These are phyloP conservation scores for Drosophila formosana DNA, from an alignment of 2,888 invertebrate genomes.

Conservation along the genomic window DNA sequence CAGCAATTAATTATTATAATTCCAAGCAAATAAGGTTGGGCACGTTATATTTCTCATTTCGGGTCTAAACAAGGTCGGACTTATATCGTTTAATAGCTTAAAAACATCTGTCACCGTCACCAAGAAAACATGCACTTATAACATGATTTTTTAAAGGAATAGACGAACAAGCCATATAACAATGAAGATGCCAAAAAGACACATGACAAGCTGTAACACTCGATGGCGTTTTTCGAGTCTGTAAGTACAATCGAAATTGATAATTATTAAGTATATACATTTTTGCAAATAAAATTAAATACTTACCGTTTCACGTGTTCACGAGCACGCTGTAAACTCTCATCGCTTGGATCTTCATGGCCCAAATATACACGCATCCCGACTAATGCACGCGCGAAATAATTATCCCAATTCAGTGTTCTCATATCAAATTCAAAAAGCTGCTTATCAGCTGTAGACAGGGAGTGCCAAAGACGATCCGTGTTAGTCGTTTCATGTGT, in stretches of 20 bases:
- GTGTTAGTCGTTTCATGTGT: conserved; percentile 89
- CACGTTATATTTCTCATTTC: neutral
- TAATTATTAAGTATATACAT: neutral
- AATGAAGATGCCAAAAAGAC: neutral
- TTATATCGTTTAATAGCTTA: too few species aligned
- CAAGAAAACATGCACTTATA: too few species aligned
- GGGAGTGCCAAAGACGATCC: conserved; percentile 83
- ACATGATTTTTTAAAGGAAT: too few species aligned
- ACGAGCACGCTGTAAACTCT: conserved; percentile 88
- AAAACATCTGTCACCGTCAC: too few species aligned
- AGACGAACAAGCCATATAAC: neutral
- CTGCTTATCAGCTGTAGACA: conserved; percentile 84
- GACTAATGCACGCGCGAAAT: conserved; percentile 87
- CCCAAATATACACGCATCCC: conserved; percentile 91
- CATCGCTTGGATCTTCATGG: conserved; percentile 89
- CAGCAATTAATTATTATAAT: neutral
- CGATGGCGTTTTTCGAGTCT: neutral
- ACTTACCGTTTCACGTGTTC: conserved; percentile 87
- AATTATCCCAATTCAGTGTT: conserved; percentile 88
- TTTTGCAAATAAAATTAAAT: too few species aligned
- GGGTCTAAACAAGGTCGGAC: neutral
- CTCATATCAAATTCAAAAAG: conserved; percentile 91
- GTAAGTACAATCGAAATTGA: conserved; percentile 4
- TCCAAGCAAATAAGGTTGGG: neutral
- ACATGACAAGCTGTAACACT: neutral